A percentile compares a stretch with the other conserved stretches of the same genome.
Evolutionary conservation across 2,113 vertebrate species (phyloP).

Genomic region (cat (Felis catus)): DNA sequence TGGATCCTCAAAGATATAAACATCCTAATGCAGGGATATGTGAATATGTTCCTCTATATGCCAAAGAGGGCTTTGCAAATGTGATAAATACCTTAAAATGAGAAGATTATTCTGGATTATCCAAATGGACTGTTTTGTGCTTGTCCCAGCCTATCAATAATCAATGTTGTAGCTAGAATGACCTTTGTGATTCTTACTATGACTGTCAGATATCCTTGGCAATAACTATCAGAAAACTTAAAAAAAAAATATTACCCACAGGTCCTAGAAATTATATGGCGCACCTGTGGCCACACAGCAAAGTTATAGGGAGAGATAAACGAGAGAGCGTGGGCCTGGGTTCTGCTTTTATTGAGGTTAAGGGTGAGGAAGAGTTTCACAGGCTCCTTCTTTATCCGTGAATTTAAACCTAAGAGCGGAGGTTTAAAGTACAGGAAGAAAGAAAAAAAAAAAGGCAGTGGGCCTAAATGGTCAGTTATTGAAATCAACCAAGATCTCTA

Average conservation of each 20-base stretch:
- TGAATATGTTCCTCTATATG: not conserved
- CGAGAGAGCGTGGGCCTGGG: no score
- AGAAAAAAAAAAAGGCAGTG: not conserved
- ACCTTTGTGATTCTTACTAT: not conserved
- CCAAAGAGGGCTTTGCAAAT: not conserved
- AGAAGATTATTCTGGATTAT: not conserved
- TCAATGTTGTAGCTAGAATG: not conserved
- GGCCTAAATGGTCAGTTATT: not conserved
- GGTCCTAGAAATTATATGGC: not conserved
- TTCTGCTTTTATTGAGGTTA: not conserved
- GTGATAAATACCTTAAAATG: not conserved
- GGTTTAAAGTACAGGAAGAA: not conserved
- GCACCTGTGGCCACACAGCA: not conserved
- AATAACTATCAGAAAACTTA: not conserved
- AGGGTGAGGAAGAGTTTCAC: not conserved
- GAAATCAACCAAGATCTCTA: not conserved
- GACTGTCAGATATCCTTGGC: not conserved
- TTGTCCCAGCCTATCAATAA: not conserved
- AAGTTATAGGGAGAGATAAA: not conserved
- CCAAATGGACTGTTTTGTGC: not conserved
- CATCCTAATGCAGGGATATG: accelerated
- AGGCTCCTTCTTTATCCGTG: not conserved
- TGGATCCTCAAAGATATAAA: not conserved
- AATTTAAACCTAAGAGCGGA: not conserved
- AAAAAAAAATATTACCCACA: not conserved